phyloP scores from a whole-genome alignment of 1,140 invertebrate genomes.

The Zeugodacus cucurbitae region DNA sequence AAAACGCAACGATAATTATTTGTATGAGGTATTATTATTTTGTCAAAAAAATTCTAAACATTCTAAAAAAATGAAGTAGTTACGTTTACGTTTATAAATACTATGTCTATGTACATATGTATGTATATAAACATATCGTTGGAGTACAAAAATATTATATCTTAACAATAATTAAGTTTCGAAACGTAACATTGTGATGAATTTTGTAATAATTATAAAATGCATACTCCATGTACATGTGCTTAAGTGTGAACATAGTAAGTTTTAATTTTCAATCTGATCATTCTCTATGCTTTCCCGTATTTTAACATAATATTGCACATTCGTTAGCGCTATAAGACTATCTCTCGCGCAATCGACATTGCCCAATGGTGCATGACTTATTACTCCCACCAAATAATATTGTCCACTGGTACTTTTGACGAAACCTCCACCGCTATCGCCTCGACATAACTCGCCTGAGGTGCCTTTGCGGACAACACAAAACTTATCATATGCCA shows the following conservation, averaged over 20 bases:
- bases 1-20: no score
- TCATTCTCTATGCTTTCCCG: neutral
- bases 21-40: no score
- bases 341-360: neutral
- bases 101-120: no score
- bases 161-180: neutral
- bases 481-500: slow-evolving; percentile 50
- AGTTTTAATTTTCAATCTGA: neutral
- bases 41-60: no score
- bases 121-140: neutral
- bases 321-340: neutral
- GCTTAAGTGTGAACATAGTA: no score
- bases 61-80: no score
- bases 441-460: slow-evolving; percentile 45
- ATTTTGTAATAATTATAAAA: neutral
- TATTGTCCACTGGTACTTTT: slow-evolving; percentile 47
- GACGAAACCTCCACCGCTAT: slow-evolving; percentile 60
- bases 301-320: neutral
- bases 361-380: neutral
- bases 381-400: neutral
- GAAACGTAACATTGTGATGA: neutral
- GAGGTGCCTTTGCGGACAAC: slow-evolving; percentile 31
- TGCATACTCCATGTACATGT: no score
- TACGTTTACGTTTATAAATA: no score
- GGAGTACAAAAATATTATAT: neutral